Conservation (phyloP, 2,888 invertebrate species). For the Nomada lathburiana region DNA sequence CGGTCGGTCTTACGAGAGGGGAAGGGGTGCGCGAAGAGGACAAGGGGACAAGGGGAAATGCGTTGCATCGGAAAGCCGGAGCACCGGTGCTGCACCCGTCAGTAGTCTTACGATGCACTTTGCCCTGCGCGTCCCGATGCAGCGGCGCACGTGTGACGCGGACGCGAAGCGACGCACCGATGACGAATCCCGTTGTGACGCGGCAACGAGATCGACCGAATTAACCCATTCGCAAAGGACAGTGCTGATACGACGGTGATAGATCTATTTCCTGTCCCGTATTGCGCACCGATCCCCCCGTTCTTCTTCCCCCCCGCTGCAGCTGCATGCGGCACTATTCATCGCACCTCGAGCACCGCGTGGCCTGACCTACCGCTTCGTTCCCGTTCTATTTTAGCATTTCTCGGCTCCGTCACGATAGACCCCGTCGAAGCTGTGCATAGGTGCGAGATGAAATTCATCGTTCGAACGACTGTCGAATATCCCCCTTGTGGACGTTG, state of each 20-base stretch:
- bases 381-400: background rate
- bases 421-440: background rate
- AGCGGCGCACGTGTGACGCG: slow-evolving; percentile 58
- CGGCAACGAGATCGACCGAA: slow-evolving; percentile 24
- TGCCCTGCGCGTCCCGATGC: slow-evolving; percentile 70
- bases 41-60: slow-evolving; percentile 51
- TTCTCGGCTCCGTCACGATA: background rate
- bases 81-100: slow-evolving; percentile 69
- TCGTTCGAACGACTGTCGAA: slow-evolving; percentile 6
- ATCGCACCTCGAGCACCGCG: background rate
- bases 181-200: slow-evolving; percentile 15
- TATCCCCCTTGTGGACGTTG: slow-evolving; percentile 3
- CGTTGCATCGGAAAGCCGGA: slow-evolving; percentile 71
- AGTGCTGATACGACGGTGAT: slow-evolving; percentile 20
- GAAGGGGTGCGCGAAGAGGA: slow-evolving; percentile 10
- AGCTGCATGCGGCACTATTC: background rate
- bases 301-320: background rate
- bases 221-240: slow-evolving; percentile 22
- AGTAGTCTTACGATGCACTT: slow-evolving; percentile 79
- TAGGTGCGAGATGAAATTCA: background rate
- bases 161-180: slow-evolving; percentile 17
- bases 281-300: background rate
- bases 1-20: slow-evolving; percentile 50
- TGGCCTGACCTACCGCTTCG: slow-evolving; percentile 3
- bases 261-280: slow-evolving; percentile 14